Percentiles rank a stretch among this genome's conserved stretches.
These are phyloP conservation scores for Acrocephalus arundinaceus DNA, from an alignment of 2,113 vertebrate species.

Conservation along the genomic window DNA sequence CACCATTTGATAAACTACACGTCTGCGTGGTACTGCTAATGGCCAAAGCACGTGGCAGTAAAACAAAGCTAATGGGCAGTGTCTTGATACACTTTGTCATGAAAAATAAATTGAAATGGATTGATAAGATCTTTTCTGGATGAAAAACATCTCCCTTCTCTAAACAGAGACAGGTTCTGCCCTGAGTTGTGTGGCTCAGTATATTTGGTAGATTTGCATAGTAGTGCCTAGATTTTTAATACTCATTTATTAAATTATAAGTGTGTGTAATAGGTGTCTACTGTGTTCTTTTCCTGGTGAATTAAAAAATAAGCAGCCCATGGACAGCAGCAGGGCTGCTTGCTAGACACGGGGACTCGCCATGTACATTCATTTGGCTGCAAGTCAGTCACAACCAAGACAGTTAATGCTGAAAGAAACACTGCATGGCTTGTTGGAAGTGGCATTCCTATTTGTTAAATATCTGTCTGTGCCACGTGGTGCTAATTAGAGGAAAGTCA, in stretches of 20 bases:
- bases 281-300: rapidly evolving
- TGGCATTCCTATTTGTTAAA: background rate
- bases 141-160: background rate
- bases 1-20: rapidly evolving
- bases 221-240: background rate
- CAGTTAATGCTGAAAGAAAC: background rate
- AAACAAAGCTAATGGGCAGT: background rate
- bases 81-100: background rate
- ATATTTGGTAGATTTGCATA: background rate
- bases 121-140: background rate
- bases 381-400: background rate
- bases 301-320: background rate
- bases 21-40: background rate
- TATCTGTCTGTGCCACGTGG: background rate
- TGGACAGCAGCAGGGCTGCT: background rate
- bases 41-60: background rate
- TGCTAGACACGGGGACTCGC: background rate
- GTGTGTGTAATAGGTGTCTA: background rate
- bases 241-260: background rate
- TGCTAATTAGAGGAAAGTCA: background rate
- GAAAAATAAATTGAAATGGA: background rate
- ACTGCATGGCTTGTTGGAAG: background rate
- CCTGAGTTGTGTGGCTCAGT: background rate
- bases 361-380: background rate
- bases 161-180: background rate